Evolutionary conservation across 2,888 invertebrate genomes (phyloP), one percentile per base, ranked within the genome.

Genomic region (Apamea epomidion): DNA sequence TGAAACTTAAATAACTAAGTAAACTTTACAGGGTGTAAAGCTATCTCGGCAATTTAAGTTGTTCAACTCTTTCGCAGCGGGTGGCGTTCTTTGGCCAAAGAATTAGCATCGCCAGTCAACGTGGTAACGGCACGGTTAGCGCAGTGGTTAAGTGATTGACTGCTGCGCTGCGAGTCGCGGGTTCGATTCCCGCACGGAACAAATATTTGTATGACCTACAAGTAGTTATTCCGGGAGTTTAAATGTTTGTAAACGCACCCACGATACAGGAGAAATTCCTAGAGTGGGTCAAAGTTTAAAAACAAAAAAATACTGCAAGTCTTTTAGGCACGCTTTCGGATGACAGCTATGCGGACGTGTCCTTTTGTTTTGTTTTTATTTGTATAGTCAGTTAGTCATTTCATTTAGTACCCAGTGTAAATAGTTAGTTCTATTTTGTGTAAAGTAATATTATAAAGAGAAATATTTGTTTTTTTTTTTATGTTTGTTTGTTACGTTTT

Each of bases 11-110:
- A 77, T 58, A 60, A 32, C 65, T 77, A 65, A 51, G 69, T 48
- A 21, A 83, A 83, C 83, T 83, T 81, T 60, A 65, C 42, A 29
- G 48, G 21, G 70, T 70, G 81, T 77, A 51, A 83, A 77, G 70
- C 42, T 77, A 67, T 70, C 64, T 60, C 6, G 14, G 65, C 58
- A 83, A 77, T 83, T 60, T 71, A 77, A 83, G 65, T 81, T 71
- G 0, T 32, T 14, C 58, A 75, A 68, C 32, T 82, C 45, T 68
- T 58, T 29, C 16, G n/a, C 42, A 37, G 58, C 14, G 48, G 8
- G 2, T 32, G 32, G 25, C 5, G 8, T 32, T 70, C 32, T 32
- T 32, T 70, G 7, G 25, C 16, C 32, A 51, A 32, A 25, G 51
- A 51, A 51, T 70, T 51, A 5, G 51, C 25, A 70, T 70, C 51